Evolutionary conservation across 2,797 vertebrate genomes (phyloP), one percentile per base, ranked within the genome.

Genomic region (Cyclopterus lumpus): DNA sequence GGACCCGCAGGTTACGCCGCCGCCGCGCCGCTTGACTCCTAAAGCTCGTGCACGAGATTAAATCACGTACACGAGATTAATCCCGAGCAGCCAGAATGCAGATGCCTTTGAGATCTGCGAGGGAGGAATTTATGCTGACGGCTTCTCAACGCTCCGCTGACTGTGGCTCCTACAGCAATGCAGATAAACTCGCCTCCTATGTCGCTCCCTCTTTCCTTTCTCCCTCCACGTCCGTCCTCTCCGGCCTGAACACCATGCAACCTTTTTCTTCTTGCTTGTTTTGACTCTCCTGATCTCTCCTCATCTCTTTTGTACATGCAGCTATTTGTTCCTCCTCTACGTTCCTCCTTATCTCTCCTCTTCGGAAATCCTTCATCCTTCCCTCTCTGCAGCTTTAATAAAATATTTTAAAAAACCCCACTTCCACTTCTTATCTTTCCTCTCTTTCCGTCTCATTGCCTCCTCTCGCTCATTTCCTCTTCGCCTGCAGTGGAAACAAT

Each of bases 91-190:
- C n/a, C n/a, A n/a, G 82, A 75, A 82, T 86, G 81, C 84, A 87
- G 89, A 86, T 86, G 82, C 16, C 36, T 86, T 75, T 2, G 22
- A 58, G 80, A 89, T 86, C 91, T 82, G 89, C 90, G 83, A 69
- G 64, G 84, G 57, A 38, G 79, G 85, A 74, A 81, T 89, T 90
- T 89, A 30, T 90, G 88, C 88, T 90, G 89, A 92, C 82, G 9
- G 72, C 81, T 85, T 72, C 55, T 85, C 81, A 76, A 70, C 7
- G 80, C 86, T 85, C 71, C 68, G 54, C 75, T 51, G 79, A 72
- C 73, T 44, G 72, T 48, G 64, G 8, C 8, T 5, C 6, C 8
- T 70, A 81, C 90, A 18, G 85, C 89, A 87, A 38, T 88, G 87
- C 90, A 91, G 88, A 92, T 90, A 86, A 80, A 86, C 44, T 49